Percentiles rank a stretch among this genome's conserved stretches.
phyloP scores from a whole-genome alignment of 2,113 vertebrate genomes.

The Capra hircus region DNA sequence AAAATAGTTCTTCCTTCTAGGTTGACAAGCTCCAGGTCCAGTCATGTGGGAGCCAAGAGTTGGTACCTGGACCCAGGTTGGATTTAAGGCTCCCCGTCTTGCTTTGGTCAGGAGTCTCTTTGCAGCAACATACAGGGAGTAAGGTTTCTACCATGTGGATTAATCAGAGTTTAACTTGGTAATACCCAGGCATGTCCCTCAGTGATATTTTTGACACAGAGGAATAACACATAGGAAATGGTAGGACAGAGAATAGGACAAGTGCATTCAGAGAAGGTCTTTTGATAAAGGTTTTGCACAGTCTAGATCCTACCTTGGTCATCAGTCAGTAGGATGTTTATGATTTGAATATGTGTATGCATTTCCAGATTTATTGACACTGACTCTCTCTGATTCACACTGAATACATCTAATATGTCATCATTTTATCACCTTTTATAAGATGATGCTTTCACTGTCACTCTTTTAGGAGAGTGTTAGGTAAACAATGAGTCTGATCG shows the following conservation, averaged over 20 bases:
- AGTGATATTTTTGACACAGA: not conserved
- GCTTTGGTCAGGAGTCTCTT: not conserved
- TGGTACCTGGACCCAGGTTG: not conserved
- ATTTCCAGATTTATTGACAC: not conserved
- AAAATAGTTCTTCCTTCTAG: not conserved
- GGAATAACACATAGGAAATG: not conserved
- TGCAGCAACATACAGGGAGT: not conserved
- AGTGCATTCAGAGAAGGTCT: not conserved
- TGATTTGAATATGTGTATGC: not conserved
- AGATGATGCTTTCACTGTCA: not conserved
- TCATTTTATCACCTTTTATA: not conserved
- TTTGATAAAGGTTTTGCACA: not conserved
- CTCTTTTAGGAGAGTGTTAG: not conserved
- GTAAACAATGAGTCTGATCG: not conserved
- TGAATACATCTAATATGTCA: not conserved
- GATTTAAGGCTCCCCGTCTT: not conserved
- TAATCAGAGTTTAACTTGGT: not conserved
- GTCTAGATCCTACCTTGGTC: not conserved
- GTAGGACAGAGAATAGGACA: not conserved
- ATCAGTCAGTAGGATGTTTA: not conserved
- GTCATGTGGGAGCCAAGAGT: rapidly evolving
- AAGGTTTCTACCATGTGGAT: not conserved
- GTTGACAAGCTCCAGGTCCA: not conserved
- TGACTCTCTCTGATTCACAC: not conserved
- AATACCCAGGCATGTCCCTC: not conserved